Conservation (phyloP, 2,888 invertebrate species). For the Drosophila prolongata region DNA sequence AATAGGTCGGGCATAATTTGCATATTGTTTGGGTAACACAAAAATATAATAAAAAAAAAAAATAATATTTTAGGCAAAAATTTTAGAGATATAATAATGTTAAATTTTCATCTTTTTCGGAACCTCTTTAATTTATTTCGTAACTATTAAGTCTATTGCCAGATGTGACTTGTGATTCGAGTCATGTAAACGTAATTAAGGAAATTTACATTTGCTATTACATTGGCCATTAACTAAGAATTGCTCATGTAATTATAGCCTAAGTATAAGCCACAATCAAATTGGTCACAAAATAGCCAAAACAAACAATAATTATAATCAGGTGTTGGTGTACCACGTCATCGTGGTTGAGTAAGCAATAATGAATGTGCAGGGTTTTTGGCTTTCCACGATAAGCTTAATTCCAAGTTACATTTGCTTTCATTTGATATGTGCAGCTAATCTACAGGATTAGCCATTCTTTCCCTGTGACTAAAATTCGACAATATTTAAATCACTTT, state of each 20-base stretch:
- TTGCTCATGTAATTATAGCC: constrained; percentile 3
- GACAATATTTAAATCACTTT: constrained; percentile 19
- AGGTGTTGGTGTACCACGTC: background rate
- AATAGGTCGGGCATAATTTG: background rate
- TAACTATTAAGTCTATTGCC: too few species aligned
- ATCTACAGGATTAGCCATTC: background rate
- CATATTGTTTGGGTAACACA: constrained; percentile 7
- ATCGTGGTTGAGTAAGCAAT: constrained; percentile 19
- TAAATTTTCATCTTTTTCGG: too few species aligned
- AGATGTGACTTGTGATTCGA: background rate
- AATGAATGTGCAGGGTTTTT: constrained; percentile 7
- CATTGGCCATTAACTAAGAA: constrained; percentile 6
- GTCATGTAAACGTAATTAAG: background rate
- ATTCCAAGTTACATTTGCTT: constrained; percentile 4
- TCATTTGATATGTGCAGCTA: background rate
- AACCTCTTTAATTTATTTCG: too few species aligned
- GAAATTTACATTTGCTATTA: constrained; percentile 7
- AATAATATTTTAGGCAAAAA: too few species aligned
- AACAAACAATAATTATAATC: constrained; percentile 8
- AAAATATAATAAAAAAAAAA: too few species aligned
- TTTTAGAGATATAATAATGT: too few species aligned
- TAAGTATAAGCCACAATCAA: constrained; percentile 3
- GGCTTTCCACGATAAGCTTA: background rate
- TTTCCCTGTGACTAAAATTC: background rate
- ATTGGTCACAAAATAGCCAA: constrained; percentile 6